Evolutionary conservation across 2,888 invertebrate species (phyloP).

Genomic region (Drosophila melanocephala): DNA sequence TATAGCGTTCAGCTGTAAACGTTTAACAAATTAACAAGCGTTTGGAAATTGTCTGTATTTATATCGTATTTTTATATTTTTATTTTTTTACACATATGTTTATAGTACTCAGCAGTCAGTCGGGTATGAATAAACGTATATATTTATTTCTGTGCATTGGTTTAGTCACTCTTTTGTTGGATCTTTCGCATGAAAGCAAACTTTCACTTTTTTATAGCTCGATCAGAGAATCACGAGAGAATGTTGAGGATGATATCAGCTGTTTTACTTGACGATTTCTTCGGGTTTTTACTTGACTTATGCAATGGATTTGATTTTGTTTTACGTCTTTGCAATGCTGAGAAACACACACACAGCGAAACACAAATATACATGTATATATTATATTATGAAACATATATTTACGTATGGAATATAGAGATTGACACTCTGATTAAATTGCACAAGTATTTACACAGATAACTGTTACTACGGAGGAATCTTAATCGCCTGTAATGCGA

Average conservation of each 20-base stretch:
- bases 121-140: background rate
- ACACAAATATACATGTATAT: conserved; percentile 18
- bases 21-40: conserved; percentile 64
- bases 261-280: conserved; percentile 58
- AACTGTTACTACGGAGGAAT: background rate
- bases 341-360: conserved; percentile 37
- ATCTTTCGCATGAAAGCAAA: conserved; percentile 25
- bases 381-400: background rate
- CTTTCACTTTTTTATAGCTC: conserved; percentile 67
- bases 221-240: conserved; percentile 45
- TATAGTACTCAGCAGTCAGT: background rate
- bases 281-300: conserved; percentile 61
- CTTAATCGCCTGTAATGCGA: conserved; percentile 84
- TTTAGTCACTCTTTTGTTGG: conserved; percentile 35
- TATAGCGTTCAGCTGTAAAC: conserved; percentile 17
- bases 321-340: conserved; percentile 73
- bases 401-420: conserved; percentile 26
- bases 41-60: conserved; percentile 35
- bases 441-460: conserved; percentile 4
- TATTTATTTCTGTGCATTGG: conserved; percentile 6
- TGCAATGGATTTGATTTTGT: conserved; percentile 71
- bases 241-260: conserved; percentile 37
- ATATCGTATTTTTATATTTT: background rate
- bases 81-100: background rate
- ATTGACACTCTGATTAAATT: conserved; percentile 24